Evolutionary conservation across 1,140 invertebrate species (phyloP), one percentile per base, ranked within the genome.

Genomic region (Drosophila auraria): DNA sequence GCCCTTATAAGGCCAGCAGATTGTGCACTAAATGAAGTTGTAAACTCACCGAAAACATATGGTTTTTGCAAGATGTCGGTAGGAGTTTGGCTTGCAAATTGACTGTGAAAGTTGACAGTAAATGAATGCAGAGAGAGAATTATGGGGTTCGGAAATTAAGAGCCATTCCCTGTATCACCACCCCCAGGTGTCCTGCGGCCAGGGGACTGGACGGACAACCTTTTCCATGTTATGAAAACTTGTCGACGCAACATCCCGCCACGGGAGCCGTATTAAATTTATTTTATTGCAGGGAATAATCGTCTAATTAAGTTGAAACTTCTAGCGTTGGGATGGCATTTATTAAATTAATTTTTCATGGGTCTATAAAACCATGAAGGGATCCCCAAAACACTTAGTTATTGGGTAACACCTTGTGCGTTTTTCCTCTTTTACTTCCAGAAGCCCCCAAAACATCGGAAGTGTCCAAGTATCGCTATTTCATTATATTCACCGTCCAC

Each of bases 361-460:
- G 65, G 33, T 45, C 40, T 75, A 75, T 77, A 77, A 77, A 73
- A 77, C 61, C 74, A 14, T 14, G 33, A 17, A 20, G 14, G 36
- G 7, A 56, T 42, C 63, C n/a, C 42, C 56, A 20, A 27, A 20
- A 45, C 42, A 33, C 25, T 40, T 53, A 53, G 56, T 64, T 59
- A 44, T 30, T 30, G 73, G 69, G 47, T 53, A 42, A 40, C 23
- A 23, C 2, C 78, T 59, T 83, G 42, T 86, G 42, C 45, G 42
- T 38, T 74, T 78, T 74, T 78, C 79, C 63, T 86, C 64, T 79
- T 83, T 66, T 75, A 63, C 70, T 87, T n/a, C 84, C 84, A 87
- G 84, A 89, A 89, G 86, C 84, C 84, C 78, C 70, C n/a, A 89
- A 78, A 89, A 89, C 50, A 65, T 68, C 84, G 81, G 62, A 79